These are phyloP conservation scores for Lethrus apterus DNA, from an alignment of 1,140 invertebrate genomes.

Conservation along the genomic window DNA sequence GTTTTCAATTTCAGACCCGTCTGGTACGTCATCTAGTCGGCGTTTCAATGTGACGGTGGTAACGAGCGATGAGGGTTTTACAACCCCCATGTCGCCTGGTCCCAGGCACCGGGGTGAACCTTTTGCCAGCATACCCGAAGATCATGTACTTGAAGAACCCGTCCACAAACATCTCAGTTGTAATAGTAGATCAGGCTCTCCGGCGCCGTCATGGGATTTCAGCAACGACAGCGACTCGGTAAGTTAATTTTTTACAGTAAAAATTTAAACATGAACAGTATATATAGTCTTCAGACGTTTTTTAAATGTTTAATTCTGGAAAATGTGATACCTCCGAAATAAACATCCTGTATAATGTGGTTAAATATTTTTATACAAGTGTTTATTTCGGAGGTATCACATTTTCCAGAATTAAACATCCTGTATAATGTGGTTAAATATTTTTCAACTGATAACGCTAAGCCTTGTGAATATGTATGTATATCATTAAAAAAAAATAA, in stretches of 20 bases:
- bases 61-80: conserved; percentile 18
- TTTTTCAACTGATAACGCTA: background rate
- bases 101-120: conserved; percentile 33
- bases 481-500: no score
- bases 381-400: no score
- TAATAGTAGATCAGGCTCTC: conserved; percentile 31
- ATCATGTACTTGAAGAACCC: conserved; percentile 33
- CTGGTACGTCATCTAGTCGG: conserved; percentile 23
- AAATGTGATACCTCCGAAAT: no score
- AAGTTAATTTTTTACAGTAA: conserved; percentile 18
- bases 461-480: no score
- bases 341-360: no score
- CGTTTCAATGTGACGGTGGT: conserved; percentile 37
- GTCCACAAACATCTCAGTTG: conserved; percentile 15
- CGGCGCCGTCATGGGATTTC: conserved; percentile 38
- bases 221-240: conserved; percentile 36
- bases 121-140: conserved; percentile 38
- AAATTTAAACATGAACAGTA: background rate
- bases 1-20: conserved; percentile 12
- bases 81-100: conserved; percentile 29
- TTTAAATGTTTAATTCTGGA: no score
- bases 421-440: background rate
- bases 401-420: background rate
- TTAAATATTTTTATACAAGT: no score
- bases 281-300: no score